These are phyloP conservation scores for Syngnathus scovelli DNA, from an alignment of 2,113 vertebrate species.

Conservation along the genomic window DNA sequence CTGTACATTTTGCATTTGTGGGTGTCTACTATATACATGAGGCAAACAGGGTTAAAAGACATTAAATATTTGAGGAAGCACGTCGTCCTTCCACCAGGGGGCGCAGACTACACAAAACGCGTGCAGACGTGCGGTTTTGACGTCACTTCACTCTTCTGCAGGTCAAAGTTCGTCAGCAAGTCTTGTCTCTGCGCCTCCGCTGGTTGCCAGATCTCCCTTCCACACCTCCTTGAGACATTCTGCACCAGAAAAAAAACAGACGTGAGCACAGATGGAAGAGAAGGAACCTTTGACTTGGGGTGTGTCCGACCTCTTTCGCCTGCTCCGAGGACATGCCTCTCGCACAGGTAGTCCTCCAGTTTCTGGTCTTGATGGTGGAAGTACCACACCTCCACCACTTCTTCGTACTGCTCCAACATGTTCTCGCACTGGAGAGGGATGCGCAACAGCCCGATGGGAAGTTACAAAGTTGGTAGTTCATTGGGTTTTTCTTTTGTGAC, in stretches of 20 bases:
- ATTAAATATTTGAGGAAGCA: background rate
- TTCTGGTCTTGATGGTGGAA: slow-evolving; percentile 79
- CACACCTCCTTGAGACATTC: slow-evolving; percentile 78
- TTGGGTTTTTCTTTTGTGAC: no score
- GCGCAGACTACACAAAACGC: background rate
- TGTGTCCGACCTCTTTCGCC: slow-evolving; percentile 66
- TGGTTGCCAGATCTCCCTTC: slow-evolving; percentile 67
- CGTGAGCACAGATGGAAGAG: background rate
- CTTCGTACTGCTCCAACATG: slow-evolving; percentile 81
- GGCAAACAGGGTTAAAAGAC: background rate
- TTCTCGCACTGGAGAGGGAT: slow-evolving; percentile 75
- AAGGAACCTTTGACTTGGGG: background rate
- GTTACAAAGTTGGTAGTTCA: no score
- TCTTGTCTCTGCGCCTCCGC: slow-evolving; percentile 46
- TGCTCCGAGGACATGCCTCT: slow-evolving; percentile 67
- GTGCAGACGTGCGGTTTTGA: background rate
- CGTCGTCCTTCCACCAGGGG: background rate
- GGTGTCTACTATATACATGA: slow-evolving; percentile 11
- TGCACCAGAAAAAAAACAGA: slow-evolving; percentile 35
- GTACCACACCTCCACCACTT: slow-evolving; percentile 82
- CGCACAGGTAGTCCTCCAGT: slow-evolving; percentile 78
- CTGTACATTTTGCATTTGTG: slow-evolving; percentile 45
- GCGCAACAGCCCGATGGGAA: background rate
- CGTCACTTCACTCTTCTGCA: slow-evolving; percentile 1
- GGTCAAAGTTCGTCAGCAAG: slow-evolving; percentile 70